Evolutionary conservation across 1,140 invertebrate species (phyloP).

Genomic region (Caerostris extrusa): DNA sequence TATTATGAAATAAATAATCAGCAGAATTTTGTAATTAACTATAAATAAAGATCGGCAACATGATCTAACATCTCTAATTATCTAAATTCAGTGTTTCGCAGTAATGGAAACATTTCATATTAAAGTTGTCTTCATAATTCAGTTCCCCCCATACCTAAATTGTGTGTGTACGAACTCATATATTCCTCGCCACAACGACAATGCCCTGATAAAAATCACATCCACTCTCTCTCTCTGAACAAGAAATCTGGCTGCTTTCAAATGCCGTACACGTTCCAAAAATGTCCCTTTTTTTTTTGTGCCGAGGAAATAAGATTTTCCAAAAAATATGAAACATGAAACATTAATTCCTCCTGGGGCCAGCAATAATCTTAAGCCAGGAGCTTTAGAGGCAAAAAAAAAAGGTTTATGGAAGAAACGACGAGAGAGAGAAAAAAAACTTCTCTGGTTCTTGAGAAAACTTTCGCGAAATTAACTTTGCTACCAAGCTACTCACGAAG

Average conservation of each 20-base stretch:
- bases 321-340: conserved; percentile 35
- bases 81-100: not conserved
- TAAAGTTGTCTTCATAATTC: not conserved
- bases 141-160: not conserved
- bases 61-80: no score
- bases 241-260: no score
- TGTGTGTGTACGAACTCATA: not conserved
- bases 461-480: not conserved
- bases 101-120: not conserved
- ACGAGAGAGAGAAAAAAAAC: not conserved
- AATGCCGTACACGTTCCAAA: not conserved
- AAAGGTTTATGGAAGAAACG: not conserved
- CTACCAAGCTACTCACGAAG: not conserved
- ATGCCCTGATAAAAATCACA: no score
- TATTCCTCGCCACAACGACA: not conserved
- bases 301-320: not conserved
- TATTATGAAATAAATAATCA: no score
- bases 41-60: no score
- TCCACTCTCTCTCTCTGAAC: not conserved
- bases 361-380: not conserved
- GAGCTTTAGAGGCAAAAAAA: not conserved
- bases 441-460: not conserved
- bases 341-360: conserved; percentile 16
- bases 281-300: no score
- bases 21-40: no score